Evolutionary conservation across 2,797 vertebrate species (phyloP), one percentile per base, ranked within the genome.

Genomic region (Sebastes ruberrimus): DNA sequence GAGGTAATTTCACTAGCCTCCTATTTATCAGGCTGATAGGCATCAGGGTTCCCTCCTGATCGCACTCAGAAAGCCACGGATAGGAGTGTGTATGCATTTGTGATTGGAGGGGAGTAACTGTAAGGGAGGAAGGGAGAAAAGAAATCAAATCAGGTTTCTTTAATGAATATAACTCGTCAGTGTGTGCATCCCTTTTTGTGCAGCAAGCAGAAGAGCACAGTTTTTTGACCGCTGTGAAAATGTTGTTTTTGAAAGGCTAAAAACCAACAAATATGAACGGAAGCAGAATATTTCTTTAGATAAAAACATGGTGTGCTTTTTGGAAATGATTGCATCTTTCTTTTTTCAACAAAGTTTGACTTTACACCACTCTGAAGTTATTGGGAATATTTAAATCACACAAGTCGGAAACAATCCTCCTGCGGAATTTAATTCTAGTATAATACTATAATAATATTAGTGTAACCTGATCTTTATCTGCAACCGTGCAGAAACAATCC

Each of bases 1-100:
- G 56, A 63, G 57, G 52, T 86, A 49, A 52, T 74, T 72, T 77
- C 53, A 69, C 57, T 14, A 71, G 33, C 28, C 53, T 75, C 66
- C 7, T 62, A 28, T 76, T 78, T 64, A 83, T 78, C 56, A 82
- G 68, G 28, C 76, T 83, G 82, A 81, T 77, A 71, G 57, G 42
- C 69, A 77, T 78, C 61, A 53, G 84, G 70, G 76, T 71, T 70
- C 55, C 32, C 65, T 78, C 52, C 42, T 70, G 2, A 81, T 80
- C 25, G 0, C 42, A 20, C 61, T 70, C 32, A 72, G 30, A 65
- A 67, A 70, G n/a, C 53, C 55, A 61, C 4, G 20, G 55, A 70
- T 62, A 10, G 6, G 25, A 30, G 18, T 61, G 52, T 53, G 35
- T 27, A 16, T 61, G 57, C 46, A 33, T 68, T 22, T 78, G 49